phyloP scores from a whole-genome alignment of 1,140 invertebrate species.

The Drosophila repletoides region DNA sequence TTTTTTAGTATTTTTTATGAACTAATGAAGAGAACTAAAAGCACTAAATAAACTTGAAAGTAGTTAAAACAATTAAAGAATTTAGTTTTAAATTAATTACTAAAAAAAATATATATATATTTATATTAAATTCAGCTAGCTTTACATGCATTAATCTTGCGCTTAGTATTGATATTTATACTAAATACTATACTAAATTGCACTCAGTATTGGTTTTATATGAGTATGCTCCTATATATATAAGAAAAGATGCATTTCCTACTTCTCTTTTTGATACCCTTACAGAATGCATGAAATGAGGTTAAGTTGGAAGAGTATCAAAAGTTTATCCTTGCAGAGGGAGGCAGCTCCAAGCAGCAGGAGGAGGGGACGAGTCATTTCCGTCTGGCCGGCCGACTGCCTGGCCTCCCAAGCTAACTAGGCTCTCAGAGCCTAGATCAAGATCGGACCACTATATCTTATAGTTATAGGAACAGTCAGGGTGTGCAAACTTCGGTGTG shows the following conservation, averaged over 20 bases:
- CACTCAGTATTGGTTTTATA: slow-evolving; percentile 10
- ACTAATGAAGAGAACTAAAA: slow-evolving; percentile 56
- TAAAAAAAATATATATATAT: no score
- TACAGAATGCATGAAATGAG: no score
- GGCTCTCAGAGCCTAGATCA: no score
- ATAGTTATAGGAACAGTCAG: no score
- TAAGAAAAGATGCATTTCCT: slow-evolving; percentile 9
- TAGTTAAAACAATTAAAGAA: slow-evolving; percentile 6
- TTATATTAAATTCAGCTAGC: slow-evolving; percentile 26
- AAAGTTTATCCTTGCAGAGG: no score
- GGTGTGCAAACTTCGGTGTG: no score
- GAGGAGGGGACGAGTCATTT: no score
- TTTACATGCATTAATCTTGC: slow-evolving; percentile 43
- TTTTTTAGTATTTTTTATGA: slow-evolving; percentile 42
- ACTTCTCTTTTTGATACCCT: neutral
- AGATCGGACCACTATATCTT: no score
- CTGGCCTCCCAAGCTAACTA: no score
- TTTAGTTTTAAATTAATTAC: slow-evolving; percentile 17
- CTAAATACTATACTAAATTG: slow-evolving; percentile 14
- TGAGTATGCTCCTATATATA: slow-evolving; percentile 7
- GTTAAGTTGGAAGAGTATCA: no score
- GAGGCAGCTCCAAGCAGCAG: no score
- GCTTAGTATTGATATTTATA: slow-evolving; percentile 11
- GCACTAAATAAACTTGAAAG: slow-evolving; percentile 32
- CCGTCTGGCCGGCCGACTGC: no score